Conservation (phyloP, 35 echinoderm and acorn worm species). For the Strongylocentrotus purpuratus region DNA sequence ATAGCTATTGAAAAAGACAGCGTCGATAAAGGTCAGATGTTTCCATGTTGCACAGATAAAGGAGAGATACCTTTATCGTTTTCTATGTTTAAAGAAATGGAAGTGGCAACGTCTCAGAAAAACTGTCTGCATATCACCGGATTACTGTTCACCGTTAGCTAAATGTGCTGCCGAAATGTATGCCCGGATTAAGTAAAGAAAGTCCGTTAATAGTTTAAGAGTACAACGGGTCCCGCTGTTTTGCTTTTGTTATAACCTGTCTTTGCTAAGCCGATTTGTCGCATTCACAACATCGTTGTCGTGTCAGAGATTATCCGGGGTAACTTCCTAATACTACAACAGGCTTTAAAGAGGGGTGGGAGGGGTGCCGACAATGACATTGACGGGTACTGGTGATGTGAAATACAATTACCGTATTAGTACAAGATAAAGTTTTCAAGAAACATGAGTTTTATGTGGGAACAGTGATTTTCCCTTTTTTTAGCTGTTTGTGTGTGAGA, state of each 20-base stretch:
- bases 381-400: too few species aligned
- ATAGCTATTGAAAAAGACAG: too few species aligned
- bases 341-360: neutral
- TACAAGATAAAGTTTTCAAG: neutral
- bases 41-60: too few species aligned
- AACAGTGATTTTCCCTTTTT: neutral
- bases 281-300: neutral
- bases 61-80: too few species aligned
- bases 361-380: neutral
- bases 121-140: neutral
- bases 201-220: neutral
- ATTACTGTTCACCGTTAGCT: neutral
- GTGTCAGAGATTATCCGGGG: constrained; percentile 26
- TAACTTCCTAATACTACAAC: neutral
- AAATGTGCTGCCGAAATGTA: neutral
- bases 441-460: neutral
- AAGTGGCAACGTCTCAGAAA: neutral
- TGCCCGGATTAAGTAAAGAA: neutral
- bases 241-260: neutral
- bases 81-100: neutral
- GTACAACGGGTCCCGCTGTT: neutral
- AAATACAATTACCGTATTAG: too few species aligned
- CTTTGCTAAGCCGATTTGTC: constrained; percentile 9
- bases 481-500: neutral
- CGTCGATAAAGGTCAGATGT: neutral